phyloP scores from a whole-genome alignment of 2,797 vertebrate genomes.

The Pitangus sulphuratus region DNA sequence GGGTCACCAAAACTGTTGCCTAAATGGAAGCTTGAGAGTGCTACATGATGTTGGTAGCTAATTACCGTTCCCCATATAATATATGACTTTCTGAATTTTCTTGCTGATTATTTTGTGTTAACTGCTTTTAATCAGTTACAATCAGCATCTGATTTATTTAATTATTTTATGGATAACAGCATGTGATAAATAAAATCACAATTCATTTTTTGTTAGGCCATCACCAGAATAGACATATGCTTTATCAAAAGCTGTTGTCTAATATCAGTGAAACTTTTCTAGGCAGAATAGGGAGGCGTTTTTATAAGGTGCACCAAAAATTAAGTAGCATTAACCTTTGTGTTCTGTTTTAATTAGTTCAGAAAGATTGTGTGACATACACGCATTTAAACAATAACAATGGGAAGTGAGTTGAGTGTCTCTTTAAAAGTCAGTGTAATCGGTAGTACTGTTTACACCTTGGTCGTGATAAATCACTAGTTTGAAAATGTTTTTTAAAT shows the following conservation, averaged over 20 bases:
- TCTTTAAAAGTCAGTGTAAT: neutral
- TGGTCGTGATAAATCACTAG: neutral
- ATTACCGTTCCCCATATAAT: neutral
- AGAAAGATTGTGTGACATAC: neutral
- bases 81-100: neutral
- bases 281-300: neutral
- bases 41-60: neutral
- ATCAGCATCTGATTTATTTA: neutral
- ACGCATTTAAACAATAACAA: neutral
- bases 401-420: neutral
- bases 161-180: neutral
- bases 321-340: neutral
- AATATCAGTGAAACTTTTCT: neutral
- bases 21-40: too few relatives aligned
- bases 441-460: neutral
- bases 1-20: too few relatives aligned
- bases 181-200: neutral
- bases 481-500: neutral
- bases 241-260: neutral
- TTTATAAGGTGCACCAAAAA: neutral
- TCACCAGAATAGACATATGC: neutral
- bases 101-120: neutral
- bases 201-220: neutral
- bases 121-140: neutral
- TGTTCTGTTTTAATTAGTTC: constrained; percentile 47